A percentile compares a stretch with the other conserved stretches of the same genome.
These are phyloP conservation scores for Gerris buenoi DNA, from an alignment of 1,140 invertebrate species.

Conservation along the genomic window DNA sequence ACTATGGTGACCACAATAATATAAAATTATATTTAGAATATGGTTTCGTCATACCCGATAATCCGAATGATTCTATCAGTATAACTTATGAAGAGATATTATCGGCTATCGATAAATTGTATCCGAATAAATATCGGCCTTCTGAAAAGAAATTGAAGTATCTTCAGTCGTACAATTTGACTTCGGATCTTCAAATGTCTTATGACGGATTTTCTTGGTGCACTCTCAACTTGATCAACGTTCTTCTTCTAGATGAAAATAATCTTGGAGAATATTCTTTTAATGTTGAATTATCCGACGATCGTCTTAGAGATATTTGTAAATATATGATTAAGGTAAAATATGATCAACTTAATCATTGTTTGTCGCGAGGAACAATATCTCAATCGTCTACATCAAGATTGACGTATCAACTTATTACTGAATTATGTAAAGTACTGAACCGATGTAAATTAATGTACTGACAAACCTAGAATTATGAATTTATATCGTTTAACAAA, in stretches of 20 bases:
- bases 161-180: background rate
- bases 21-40: constrained; percentile 24
- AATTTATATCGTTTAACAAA: too few relatives aligned
- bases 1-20: constrained; percentile 25
- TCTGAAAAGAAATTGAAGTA: background rate
- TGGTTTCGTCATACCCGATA: constrained; percentile 23
- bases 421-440: too few relatives aligned
- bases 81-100: constrained; percentile 18
- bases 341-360: too few relatives aligned
- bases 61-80: constrained; percentile 20
- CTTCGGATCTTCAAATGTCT: background rate
- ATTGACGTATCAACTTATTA: too few relatives aligned
- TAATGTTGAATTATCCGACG: constrained; percentile 9
- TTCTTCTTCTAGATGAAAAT: background rate
- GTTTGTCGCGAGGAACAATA: too few relatives aligned
- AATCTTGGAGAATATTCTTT: background rate
- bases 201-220: background rate
- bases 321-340: too few relatives aligned
- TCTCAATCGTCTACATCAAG: too few relatives aligned
- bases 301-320: constrained; percentile 11
- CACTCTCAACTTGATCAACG: background rate
- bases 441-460: too few relatives aligned
- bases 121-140: too few relatives aligned
- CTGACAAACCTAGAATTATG: too few relatives aligned
- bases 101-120: too few relatives aligned